phyloP scores from a whole-genome alignment of 2,888 invertebrate genomes.

The Chrysolina oricalcia region DNA sequence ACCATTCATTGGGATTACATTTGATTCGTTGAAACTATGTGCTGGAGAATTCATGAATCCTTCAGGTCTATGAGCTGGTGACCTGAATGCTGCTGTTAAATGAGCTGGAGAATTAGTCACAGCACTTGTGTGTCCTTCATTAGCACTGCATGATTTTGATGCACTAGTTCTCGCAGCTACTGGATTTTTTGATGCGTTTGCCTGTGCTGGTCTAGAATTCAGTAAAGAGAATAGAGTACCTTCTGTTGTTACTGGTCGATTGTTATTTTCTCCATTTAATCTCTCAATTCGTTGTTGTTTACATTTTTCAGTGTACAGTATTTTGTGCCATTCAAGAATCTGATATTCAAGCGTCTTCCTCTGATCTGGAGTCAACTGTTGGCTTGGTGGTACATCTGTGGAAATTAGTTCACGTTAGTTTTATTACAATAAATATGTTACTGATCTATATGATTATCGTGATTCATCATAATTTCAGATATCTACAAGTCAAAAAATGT shows the following conservation, averaged over 20 bases:
- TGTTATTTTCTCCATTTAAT: not conserved
- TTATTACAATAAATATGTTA: not conserved
- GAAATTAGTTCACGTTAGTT: not conserved
- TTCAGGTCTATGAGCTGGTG: not conserved
- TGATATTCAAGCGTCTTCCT: slow-evolving; percentile 2
- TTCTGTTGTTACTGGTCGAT: not conserved
- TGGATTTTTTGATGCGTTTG: not conserved
- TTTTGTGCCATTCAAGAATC: not conserved
- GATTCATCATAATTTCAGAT: too few relatives aligned
- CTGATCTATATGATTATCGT: not conserved
- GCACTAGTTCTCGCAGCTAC: not conserved
- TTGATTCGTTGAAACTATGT: not conserved
- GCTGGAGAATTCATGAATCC: not conserved
- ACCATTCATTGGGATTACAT: not conserved
- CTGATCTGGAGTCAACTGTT: not conserved
- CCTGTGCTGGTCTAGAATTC: not conserved
- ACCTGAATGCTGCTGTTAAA: not conserved
- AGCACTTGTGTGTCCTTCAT: not conserved
- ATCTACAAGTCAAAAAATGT: too few relatives aligned
- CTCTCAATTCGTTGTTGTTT: not conserved
- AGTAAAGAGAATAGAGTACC: not conserved
- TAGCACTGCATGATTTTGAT: not conserved
- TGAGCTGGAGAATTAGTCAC: not conserved
- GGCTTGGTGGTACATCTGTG: not conserved
- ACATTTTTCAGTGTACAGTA: not conserved